phyloP scores from a whole-genome alignment of 2,113 vertebrate genomes.

The Philantomba maxwellii region DNA sequence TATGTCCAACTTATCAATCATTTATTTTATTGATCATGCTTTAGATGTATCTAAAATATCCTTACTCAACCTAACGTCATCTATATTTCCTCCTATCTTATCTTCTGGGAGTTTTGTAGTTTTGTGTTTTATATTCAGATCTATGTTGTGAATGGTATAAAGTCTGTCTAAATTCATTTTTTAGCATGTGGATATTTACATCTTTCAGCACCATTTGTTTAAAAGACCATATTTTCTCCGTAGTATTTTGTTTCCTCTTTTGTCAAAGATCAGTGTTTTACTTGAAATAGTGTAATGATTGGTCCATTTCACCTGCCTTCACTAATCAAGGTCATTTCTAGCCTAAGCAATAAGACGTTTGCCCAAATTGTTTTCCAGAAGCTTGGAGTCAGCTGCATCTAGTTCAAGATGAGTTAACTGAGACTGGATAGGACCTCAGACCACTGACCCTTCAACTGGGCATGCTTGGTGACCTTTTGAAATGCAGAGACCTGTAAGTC shows the following conservation, averaged over 20 bases:
- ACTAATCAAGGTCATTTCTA: background rate
- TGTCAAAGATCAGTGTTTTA: background rate
- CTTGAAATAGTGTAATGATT: background rate
- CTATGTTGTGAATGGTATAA: background rate
- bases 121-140: background rate
- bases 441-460: background rate
- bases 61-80: background rate
- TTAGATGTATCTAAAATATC: background rate
- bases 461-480: background rate
- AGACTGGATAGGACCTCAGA: background rate
- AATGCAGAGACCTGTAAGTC: background rate
- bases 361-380: background rate
- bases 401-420: background rate
- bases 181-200: background rate
- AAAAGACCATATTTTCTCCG: background rate
- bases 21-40: background rate
- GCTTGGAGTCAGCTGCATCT: background rate
- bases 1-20: background rate
- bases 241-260: background rate
- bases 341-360: background rate
- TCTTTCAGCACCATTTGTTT: background rate
- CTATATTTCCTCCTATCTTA: background rate
- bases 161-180: background rate
- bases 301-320: background rate
- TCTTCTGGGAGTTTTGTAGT: background rate